Base-by-base conservation (phyloP, 2,797 vertebrate genomes). In the Rhabdophis nuchalis region DNA sequence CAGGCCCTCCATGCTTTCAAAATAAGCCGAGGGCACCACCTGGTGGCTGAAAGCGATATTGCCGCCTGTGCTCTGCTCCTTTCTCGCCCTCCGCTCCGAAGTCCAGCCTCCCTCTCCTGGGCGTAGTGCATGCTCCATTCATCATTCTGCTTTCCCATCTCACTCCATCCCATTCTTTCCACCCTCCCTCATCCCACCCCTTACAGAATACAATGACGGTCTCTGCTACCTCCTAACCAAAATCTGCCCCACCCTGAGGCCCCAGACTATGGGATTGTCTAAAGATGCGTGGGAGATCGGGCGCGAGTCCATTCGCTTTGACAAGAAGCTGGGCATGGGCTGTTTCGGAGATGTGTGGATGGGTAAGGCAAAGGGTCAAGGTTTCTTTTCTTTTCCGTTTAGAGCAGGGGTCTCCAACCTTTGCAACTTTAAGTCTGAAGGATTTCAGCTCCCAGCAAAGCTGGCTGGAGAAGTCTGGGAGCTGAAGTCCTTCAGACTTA, bases 341-440 rank as follows among this genome's bases (percentile, higher is more conserved):
- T 99, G 98, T 98, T 99, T 99, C 13, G 99, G 99, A 95, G 99
- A 99, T 91, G 99, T 99, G 93, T 99, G 98, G 98, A 98, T 98
- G 97, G 99, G 99, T 99, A 99, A 98, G 99, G 96, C 94, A 87
- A 89, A 54, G 32, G 54, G 0, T 0, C n/a, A 8, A 25, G 14
- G 14, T 58, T 16, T 6, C 9, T 14, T 12, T n/a, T 54, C 4
- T 10, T 20, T 0, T 16, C n/a, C n/a, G n/a, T n/a, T n/a, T n/a
- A n/a, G n/a, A n/a, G n/a, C n/a, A n/a, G n/a, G n/a, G n/a, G n/a
- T n/a, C n/a, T n/a, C n/a, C n/a, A n/a, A n/a, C n/a, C n/a, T n/a
- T n/a, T n/a, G n/a, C n/a, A n/a, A n/a, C n/a, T n/a, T n/a, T n/a
- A n/a, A n/a, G n/a, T n/a, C n/a, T n/a, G n/a, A n/a, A n/a, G n/a